Evolutionary conservation across 1,140 invertebrate species (phyloP).

Genomic region (Euura saliciscinereae): DNA sequence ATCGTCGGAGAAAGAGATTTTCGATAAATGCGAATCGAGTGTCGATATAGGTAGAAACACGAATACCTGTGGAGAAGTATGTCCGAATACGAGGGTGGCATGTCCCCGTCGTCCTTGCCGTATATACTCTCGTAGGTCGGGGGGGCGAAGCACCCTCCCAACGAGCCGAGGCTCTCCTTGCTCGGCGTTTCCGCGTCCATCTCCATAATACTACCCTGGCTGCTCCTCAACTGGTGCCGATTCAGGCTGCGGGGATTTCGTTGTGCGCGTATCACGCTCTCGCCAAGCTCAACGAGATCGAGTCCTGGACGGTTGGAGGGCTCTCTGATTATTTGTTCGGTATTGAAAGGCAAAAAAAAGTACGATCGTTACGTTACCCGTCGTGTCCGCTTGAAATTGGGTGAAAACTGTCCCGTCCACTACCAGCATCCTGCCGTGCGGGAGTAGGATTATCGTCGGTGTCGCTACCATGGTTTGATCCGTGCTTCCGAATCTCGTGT

Average conservation of each 20-base stretch:
- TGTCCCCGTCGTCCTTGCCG: constrained; percentile 50
- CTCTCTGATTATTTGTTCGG: too few relatives aligned
- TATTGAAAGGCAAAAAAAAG: background rate
- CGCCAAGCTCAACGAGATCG: constrained; percentile 62
- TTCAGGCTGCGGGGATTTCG: constrained; percentile 43
- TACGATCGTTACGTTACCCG: constrained; percentile 32
- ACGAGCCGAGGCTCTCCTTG: constrained; percentile 50
- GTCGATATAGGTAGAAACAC: background rate
- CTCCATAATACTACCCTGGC: constrained; percentile 50
- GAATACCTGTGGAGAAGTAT: constrained; percentile 50
- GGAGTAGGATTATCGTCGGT: constrained; percentile 64
- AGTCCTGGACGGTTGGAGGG: constrained; percentile 46
- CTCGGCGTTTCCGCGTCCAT: constrained; percentile 55
- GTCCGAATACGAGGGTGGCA: constrained; percentile 57
- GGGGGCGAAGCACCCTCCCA: constrained; percentile 52
- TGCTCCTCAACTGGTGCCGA: constrained; percentile 47
- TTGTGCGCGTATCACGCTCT: constrained; percentile 58
- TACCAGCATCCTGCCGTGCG: constrained; percentile 65
- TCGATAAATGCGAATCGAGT: background rate
- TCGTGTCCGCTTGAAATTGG: constrained; percentile 57
- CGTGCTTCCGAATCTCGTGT: constrained; percentile 36
- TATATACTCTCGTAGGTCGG: constrained; percentile 59
- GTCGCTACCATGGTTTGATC: constrained; percentile 51
- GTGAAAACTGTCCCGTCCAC: constrained; percentile 62
- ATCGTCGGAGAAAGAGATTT: background rate